A percentile compares a stretch with the other conserved stretches of the same genome.
Conservation (phyloP, 1,140 invertebrate species). For the Eupristina koningsbergeri region DNA sequence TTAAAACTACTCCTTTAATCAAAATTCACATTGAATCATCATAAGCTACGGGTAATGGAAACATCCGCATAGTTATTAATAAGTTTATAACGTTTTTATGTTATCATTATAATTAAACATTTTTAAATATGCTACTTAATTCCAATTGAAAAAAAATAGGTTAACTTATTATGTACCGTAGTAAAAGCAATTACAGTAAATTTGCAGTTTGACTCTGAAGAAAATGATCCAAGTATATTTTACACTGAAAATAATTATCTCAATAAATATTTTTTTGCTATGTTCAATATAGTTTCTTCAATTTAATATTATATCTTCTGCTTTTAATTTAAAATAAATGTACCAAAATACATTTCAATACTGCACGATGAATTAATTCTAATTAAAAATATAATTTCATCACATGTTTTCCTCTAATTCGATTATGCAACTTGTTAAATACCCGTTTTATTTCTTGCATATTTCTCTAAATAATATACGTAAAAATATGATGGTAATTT, state of each 20-base stretch:
- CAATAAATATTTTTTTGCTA: neutral
- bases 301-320: neutral
- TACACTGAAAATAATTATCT: neutral
- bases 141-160: constrained; percentile 18
- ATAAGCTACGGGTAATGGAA: neutral
- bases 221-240: constrained; percentile 1
- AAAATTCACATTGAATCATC: constrained; percentile 4
- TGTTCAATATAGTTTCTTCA: neutral
- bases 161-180: constrained; percentile 23
- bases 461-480: neutral
- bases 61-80: constrained; percentile 13
- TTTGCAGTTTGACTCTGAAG: neutral
- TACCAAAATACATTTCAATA: neutral
- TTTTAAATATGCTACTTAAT: constrained; percentile 10
- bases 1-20: neutral
- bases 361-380: too few species aligned
- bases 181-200: neutral
- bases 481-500: too few species aligned
- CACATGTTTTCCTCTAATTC: neutral
- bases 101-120: constrained; percentile 17
- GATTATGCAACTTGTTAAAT: neutral
- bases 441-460: neutral
- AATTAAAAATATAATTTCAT: neutral
- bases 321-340: neutral
- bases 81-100: constrained; percentile 15